Evolutionary conservation across 2,888 invertebrate genomes (phyloP).

Genomic region (Metalampra italica): DNA sequence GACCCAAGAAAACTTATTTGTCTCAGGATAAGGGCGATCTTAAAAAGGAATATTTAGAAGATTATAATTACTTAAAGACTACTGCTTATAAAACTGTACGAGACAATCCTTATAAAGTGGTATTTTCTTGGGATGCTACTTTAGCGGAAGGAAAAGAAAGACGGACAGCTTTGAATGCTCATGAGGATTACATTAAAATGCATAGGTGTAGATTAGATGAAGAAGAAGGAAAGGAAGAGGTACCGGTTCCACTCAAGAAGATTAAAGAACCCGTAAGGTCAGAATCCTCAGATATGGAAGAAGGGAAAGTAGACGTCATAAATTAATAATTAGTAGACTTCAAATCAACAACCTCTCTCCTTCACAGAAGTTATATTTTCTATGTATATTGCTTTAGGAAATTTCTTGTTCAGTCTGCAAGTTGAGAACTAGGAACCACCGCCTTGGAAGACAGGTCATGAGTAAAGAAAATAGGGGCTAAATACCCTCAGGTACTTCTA

Average conservation of each 20-base stretch:
- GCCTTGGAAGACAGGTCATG: too few relatives aligned
- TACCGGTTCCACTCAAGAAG: background rate
- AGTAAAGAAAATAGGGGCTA: too few relatives aligned
- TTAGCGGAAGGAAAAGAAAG: slow-evolving; percentile 72
- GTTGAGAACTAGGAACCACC: too few relatives aligned
- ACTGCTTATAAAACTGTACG: slow-evolving; percentile 56
- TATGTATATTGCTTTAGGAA: too few relatives aligned
- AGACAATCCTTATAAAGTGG: slow-evolving; percentile 64
- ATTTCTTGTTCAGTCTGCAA: too few relatives aligned
- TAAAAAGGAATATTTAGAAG: slow-evolving; percentile 53
- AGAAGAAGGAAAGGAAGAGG: slow-evolving; percentile 19
- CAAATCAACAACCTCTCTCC: too few relatives aligned
- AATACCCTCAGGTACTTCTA: too few relatives aligned
- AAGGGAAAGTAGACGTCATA: background rate
- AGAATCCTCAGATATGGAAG: background rate
- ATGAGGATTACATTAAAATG: slow-evolving; percentile 48
- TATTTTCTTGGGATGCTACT: slow-evolving; percentile 78
- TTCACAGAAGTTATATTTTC: too few relatives aligned
- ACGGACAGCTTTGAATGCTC: slow-evolving; percentile 62
- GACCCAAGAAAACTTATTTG: slow-evolving; percentile 60
- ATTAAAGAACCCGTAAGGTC: background rate
- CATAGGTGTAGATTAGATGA: slow-evolving; percentile 50
- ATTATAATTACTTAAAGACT: slow-evolving; percentile 46
- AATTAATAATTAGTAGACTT: too few relatives aligned
- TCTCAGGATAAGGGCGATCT: slow-evolving; percentile 55